Base-by-base conservation (phyloP, 2,797 vertebrate species). In the Rhinatrema bivittatum region DNA sequence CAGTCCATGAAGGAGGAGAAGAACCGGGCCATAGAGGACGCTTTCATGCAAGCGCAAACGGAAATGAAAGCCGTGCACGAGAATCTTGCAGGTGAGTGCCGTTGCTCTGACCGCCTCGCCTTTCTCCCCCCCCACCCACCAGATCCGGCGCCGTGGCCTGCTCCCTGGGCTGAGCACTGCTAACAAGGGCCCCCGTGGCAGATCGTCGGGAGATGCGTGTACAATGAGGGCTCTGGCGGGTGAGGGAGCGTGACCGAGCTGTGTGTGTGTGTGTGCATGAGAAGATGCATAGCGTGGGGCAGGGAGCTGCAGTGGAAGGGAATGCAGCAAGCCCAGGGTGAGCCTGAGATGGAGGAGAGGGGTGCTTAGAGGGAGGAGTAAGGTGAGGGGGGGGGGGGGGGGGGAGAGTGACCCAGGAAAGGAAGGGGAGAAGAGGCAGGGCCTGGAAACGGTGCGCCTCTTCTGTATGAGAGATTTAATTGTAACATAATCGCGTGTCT, bases 31-130 rank as follows among this genome's bases (percentile, higher is more conserved):
- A 91, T 98, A 0, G 88, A 94, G 55, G 94, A 97, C 59, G 92
- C 93, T 0, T 97, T 96, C 33, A 74, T 89, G 49, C 60, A 89
- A 0, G 93, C 94, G 0, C 91, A 97, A 72, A 88, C 85, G 41
- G 92, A 98, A 69, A 98, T 98, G 94, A 95, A 93, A 59, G 90
- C 91, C 0, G 94, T 98, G 20, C 95, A 97, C 0, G 87, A 95
- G 70, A 98, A 97, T 71, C 81, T 98, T 56, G 93, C 93, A 11
- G 94, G 94, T 94, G 51, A 65, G 84, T 23, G 0, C 1, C 3
- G n/a, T n/a, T 14, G 10, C 3, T 6, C 22, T 12, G 21, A 9
- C 6, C 28, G 21, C 16, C 13, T 16, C 20, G 32, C 13, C 12
- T 15, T 8, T 20, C 18, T 12, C 16, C 2, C 5, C 14, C 3